phyloP scores from a whole-genome alignment of 2,797 vertebrate genomes.

The Spinus pinus region DNA sequence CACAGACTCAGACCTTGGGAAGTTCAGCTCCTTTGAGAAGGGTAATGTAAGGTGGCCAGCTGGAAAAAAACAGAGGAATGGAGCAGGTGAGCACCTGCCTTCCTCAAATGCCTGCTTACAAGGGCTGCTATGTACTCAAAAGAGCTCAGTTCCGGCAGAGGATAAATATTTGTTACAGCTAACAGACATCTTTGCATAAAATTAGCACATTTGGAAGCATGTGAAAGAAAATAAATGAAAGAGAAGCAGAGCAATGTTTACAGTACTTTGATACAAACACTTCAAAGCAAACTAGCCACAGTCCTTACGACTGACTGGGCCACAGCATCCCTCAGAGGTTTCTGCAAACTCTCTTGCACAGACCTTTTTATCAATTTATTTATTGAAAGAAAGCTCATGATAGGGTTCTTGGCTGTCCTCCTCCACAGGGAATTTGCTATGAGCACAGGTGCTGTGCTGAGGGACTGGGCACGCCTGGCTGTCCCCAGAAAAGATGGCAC shows the following conservation, averaged over 20 bases:
- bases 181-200: slow-evolving; percentile 17
- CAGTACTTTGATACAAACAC: neutral
- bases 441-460: neutral
- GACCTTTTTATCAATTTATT: neutral
- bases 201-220: slow-evolving; percentile 31
- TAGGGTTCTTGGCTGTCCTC: neutral
- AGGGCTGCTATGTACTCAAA: neutral
- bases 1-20: neutral
- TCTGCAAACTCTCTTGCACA: neutral
- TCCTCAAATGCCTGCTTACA: neutral
- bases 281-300: slow-evolving; percentile 28
- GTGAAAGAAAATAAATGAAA: slow-evolving; percentile 37
- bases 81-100: neutral
- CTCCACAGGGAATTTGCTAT: neutral
- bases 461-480: neutral
- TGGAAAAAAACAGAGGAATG: neutral
- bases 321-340: neutral
- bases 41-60: neutral
- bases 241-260: neutral
- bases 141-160: neutral
- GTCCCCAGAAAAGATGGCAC: neutral
- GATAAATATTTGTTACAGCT: slow-evolving; percentile 39
- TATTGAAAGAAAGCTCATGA: neutral
- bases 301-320: neutral
- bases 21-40: neutral